These are phyloP conservation scores for Amblyopsis hoosieri DNA, from an alignment of 2,797 vertebrate species.

Conservation along the genomic window DNA sequence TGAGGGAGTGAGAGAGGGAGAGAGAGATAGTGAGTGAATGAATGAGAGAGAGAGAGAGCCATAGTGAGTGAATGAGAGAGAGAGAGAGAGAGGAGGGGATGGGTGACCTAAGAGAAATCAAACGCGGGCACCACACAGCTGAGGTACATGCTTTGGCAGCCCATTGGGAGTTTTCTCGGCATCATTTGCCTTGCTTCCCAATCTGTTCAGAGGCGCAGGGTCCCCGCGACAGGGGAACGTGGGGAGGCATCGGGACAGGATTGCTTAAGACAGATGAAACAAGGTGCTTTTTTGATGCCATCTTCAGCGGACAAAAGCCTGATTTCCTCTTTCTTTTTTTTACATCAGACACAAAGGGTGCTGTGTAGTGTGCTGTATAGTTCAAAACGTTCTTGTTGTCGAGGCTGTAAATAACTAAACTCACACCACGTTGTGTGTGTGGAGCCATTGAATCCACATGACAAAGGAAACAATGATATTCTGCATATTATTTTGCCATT, in stretches of 20 bases:
- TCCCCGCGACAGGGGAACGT: constrained; percentile 74
- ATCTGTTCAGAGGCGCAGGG: constrained; percentile 80
- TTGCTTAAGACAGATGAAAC: constrained; percentile 86
- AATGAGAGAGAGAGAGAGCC: constrained; percentile 63
- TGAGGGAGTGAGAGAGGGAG: constrained; percentile 23
- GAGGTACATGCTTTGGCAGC: constrained; percentile 77
- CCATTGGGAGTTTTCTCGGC: constrained; percentile 77
- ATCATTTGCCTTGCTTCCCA: constrained; percentile 82
- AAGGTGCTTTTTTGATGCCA: constrained; percentile 77
- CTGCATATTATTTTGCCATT: constrained; percentile 33
- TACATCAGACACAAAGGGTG: constrained; percentile 71
- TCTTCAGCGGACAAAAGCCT: constrained; percentile 80
- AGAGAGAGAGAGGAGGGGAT: constrained; percentile 9
- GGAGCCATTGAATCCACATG: constrained; percentile 46
- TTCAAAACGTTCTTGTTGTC: constrained; percentile 72
- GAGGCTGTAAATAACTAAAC: constrained; percentile 76
- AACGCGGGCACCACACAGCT: constrained; percentile 77
- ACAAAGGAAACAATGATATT: constrained; percentile 45
- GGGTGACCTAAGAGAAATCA: constrained; percentile 81
- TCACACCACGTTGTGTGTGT: constrained; percentile 59
- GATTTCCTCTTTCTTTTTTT: constrained; percentile 62
- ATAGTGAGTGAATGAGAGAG: constrained; percentile 56
- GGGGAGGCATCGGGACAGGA: constrained; percentile 80
- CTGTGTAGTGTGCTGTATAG: constrained; percentile 74
- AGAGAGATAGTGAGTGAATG: constrained; percentile 66